phyloP scores from a whole-genome alignment of 2,113 vertebrate genomes.

The Dipodomys ordii region DNA sequence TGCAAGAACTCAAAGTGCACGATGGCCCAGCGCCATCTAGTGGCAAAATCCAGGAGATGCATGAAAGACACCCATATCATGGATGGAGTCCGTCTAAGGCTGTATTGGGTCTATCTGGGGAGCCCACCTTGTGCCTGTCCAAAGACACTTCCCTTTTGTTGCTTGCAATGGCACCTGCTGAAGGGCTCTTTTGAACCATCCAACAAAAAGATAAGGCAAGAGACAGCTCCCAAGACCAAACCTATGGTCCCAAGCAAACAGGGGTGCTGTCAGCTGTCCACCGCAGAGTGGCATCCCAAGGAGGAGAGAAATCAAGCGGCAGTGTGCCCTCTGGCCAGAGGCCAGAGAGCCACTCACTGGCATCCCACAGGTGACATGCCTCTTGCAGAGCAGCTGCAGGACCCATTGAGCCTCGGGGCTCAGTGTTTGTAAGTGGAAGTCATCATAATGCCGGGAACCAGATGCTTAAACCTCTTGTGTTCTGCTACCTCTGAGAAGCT shows the following conservation, averaged over 20 bases:
- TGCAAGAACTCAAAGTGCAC: background rate
- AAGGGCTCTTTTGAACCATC: constrained; percentile 84
- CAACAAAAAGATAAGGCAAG: constrained; percentile 80
- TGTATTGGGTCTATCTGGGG: constrained; percentile 50
- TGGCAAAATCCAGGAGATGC: background rate
- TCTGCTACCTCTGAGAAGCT: background rate
- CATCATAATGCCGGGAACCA: constrained; percentile 63
- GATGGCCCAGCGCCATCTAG: background rate
- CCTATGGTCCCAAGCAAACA: constrained; percentile 81
- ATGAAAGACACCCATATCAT: background rate
- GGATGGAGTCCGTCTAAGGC: background rate
- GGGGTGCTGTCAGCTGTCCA: constrained; percentile 84
- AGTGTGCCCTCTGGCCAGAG: constrained; percentile 83
- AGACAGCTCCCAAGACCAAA: constrained; percentile 85
- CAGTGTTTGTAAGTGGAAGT: constrained; percentile 67
- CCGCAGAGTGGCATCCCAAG: constrained; percentile 49
- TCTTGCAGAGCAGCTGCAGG: constrained; percentile 84
- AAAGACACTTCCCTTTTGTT: constrained; percentile 85
- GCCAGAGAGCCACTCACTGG: constrained; percentile 68
- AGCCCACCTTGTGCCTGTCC: constrained; percentile 13
- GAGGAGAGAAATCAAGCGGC: constrained; percentile 54
- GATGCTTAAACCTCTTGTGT: background rate
- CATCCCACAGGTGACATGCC: constrained; percentile 77
- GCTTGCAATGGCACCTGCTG: constrained; percentile 83
- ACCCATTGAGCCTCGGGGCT: constrained; percentile 75